Evolutionary conservation across 2,888 invertebrate genomes (phyloP).

Genomic region (Coelinius sp.): DNA sequence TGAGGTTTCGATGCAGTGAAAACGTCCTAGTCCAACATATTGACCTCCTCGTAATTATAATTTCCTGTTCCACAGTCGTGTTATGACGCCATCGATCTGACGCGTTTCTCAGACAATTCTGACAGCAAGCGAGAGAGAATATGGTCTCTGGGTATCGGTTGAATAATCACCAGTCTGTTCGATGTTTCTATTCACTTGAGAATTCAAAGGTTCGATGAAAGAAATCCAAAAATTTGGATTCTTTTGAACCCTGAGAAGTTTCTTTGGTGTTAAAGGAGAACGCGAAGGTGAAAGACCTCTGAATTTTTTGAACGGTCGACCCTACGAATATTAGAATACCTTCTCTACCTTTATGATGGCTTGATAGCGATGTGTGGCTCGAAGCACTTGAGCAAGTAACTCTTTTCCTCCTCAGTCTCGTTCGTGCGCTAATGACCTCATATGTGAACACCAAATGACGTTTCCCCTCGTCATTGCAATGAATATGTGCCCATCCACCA

Average conservation of each 20-base stretch:
- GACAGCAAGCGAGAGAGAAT: conserved; percentile 43
- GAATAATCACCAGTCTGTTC: conserved; percentile 5
- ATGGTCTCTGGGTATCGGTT: not conserved
- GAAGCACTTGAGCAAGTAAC: conserved; percentile 70
- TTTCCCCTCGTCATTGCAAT: not conserved
- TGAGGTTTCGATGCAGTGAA: not conserved
- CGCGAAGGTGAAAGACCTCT: not conserved
- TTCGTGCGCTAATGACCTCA: conserved; percentile 34
- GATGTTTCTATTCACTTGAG: not conserved
- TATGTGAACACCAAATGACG: conserved; percentile 37
- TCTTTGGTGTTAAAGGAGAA: not conserved
- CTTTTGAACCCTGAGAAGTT: not conserved
- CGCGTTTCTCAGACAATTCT: conserved; percentile 45
- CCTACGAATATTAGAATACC: conserved; percentile 63
- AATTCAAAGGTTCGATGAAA: not conserved
- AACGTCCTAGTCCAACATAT: not conserved
- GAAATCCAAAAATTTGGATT: not conserved
- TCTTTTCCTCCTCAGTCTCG: conserved; percentile 59
- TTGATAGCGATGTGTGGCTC: conserved; percentile 67
- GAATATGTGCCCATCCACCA: conserved; percentile 7
- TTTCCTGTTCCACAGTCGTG: conserved; percentile 59
- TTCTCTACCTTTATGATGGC: conserved; percentile 59
- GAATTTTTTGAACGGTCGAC: conserved; percentile 35
- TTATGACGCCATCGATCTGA: conserved; percentile 67
- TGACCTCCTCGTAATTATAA: conserved; percentile 45